phyloP scores from a whole-genome alignment of 2,797 vertebrate species.

The Simalia tracyae region DNA sequence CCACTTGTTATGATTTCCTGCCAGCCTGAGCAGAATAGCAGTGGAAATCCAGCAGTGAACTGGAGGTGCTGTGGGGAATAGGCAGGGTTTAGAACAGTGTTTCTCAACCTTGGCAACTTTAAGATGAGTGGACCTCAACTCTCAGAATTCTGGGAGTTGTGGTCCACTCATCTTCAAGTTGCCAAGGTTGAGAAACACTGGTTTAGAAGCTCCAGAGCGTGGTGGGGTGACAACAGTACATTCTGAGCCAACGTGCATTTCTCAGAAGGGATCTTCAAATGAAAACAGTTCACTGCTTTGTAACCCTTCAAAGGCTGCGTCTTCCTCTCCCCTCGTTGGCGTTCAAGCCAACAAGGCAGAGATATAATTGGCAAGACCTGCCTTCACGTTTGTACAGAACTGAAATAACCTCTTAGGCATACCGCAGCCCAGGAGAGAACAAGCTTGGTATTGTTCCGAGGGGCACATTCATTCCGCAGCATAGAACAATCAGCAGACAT shows the following conservation, averaged over 20 bases:
- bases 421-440: slow-evolving; percentile 23
- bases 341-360: slow-evolving; percentile 37
- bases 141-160: too few relatives aligned
- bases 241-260: slow-evolving; percentile 35
- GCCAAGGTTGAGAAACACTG: too few relatives aligned
- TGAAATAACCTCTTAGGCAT: slow-evolving; percentile 22
- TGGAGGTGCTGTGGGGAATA: not conserved
- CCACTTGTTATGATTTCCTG: not conserved
- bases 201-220: not conserved
- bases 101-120: too few relatives aligned
- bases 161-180: too few relatives aligned
- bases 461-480: slow-evolving; percentile 13
- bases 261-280: slow-evolving; percentile 11
- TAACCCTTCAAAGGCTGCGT: slow-evolving; percentile 17
- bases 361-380: not conserved
- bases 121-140: too few relatives aligned
- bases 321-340: slow-evolving; percentile 37
- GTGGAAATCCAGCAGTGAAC: not conserved
- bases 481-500: slow-evolving; percentile 24
- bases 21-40: not conserved
- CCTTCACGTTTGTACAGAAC: not conserved
- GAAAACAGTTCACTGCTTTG: slow-evolving; percentile 31
- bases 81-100: not conserved
- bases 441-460: slow-evolving; percentile 31
- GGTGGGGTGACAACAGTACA: not conserved